phyloP scores from a whole-genome alignment of 1,140 invertebrate species.

The Meloidogyne exigua region DNA sequence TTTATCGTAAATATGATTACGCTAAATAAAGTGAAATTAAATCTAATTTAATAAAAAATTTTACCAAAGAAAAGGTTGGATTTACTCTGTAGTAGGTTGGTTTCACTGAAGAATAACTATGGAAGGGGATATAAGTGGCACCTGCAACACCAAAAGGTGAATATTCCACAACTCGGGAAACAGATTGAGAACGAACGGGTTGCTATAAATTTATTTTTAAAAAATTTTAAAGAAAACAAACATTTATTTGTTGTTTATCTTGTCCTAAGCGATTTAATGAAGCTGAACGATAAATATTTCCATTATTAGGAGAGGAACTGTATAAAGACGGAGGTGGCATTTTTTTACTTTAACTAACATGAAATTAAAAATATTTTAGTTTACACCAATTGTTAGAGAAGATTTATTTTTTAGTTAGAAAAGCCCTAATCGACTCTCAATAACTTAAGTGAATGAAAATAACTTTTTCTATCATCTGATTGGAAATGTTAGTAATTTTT shows the following conservation, averaged over 20 bases:
- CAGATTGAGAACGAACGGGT: conserved; percentile 9
- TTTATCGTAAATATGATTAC: conserved; percentile 21
- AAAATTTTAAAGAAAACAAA: background rate
- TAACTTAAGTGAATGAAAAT: no score
- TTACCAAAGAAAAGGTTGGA: conserved; percentile 13
- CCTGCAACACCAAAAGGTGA: conserved; percentile 18
- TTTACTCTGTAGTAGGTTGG: conserved; percentile 10
- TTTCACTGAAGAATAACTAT: conserved; percentile 16
- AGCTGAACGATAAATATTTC: no score
- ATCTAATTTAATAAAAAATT: background rate
- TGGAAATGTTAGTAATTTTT: no score
- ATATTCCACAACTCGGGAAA: background rate
- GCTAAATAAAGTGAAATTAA: background rate
- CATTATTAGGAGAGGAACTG: no score
- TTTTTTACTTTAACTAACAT: no score
- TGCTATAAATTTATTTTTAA: background rate
- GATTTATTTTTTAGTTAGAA: no score
- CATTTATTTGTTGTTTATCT: background rate
- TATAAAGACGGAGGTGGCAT: no score
- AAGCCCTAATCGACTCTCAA: no score
- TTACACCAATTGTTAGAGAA: no score
- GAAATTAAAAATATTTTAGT: no score
- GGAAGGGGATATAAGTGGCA: conserved; percentile 19
- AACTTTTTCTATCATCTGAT: no score
- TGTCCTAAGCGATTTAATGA: background rate